Conservation (phyloP, 2,797 vertebrate genomes). For the Prionace glauca region DNA sequence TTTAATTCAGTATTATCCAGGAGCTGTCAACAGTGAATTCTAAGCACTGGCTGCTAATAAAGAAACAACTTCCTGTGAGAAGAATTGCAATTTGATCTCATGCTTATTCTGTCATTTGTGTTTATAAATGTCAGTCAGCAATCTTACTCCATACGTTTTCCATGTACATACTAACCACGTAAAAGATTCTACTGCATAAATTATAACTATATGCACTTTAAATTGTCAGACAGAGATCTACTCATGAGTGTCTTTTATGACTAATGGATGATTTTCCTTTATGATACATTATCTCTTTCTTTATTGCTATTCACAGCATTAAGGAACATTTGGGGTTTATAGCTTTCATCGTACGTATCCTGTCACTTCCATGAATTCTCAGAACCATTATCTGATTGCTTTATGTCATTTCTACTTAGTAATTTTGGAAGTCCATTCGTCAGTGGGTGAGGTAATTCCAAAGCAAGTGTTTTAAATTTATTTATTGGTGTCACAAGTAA, state of each 20-base stretch:
- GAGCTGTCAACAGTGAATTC: neutral
- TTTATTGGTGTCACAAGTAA: no score
- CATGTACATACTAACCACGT: neutral
- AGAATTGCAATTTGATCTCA: neutral
- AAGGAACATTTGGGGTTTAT: neutral
- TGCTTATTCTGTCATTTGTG: neutral
- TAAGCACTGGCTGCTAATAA: neutral
- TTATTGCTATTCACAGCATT: neutral
- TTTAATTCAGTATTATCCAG: neutral
- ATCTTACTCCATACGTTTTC: neutral
- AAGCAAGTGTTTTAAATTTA: neutral
- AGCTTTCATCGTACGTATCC: neutral
- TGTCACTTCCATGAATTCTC: neutral
- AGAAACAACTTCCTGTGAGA: neutral
- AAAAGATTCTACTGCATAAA: neutral
- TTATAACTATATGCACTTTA: neutral
- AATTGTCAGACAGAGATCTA: neutral
- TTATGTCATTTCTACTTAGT: neutral
- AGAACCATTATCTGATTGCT: neutral
- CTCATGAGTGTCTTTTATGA: neutral
- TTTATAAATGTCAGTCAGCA: neutral
- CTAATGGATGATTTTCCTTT: neutral
- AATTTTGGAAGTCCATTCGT: neutral
- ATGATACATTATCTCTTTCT: neutral
- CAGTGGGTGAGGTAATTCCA: neutral